Conservation (phyloP, 1,140 invertebrate species). For the Rhopalosiphum padi region DNA sequence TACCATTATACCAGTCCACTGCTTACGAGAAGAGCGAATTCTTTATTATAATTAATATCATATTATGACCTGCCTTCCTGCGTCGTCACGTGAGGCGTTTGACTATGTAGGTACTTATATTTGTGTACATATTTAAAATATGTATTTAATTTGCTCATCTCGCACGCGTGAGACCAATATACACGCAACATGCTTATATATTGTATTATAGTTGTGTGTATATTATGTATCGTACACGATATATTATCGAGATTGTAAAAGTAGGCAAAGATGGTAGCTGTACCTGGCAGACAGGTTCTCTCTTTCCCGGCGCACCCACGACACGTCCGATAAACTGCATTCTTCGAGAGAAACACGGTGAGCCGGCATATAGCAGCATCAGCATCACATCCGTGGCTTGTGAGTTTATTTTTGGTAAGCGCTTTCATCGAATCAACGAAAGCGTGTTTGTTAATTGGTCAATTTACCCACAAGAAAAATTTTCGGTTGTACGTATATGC, state of each 20-base stretch:
- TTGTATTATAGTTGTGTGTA: not conserved
- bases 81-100: not conserved
- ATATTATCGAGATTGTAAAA: slow-evolving; percentile 33
- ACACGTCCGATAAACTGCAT: slow-evolving; percentile 51
- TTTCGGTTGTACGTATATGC: not conserved
- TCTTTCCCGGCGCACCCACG: slow-evolving; percentile 47
- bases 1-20: not conserved
- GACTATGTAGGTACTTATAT: not conserved
- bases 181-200: not conserved
- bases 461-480: not conserved
- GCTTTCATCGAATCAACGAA: slow-evolving; percentile 33
- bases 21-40: not conserved
- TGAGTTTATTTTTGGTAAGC: slow-evolving; percentile 34
- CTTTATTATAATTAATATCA: slow-evolving; percentile 4
- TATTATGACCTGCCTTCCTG: slow-evolving; percentile 8
- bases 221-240: slow-evolving; percentile 31
- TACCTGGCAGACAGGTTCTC: slow-evolving; percentile 45
- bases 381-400: slow-evolving; percentile 19
- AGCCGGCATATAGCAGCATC: slow-evolving; percentile 16
- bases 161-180: not conserved
- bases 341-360: slow-evolving; percentile 43
- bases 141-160: slow-evolving; percentile 28
- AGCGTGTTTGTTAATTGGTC: not conserved
- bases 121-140: not conserved
- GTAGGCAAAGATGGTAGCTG: slow-evolving; percentile 34